Base-by-base conservation (phyloP, 2,797 vertebrate species). In the Pangasius larnaudii region DNA sequence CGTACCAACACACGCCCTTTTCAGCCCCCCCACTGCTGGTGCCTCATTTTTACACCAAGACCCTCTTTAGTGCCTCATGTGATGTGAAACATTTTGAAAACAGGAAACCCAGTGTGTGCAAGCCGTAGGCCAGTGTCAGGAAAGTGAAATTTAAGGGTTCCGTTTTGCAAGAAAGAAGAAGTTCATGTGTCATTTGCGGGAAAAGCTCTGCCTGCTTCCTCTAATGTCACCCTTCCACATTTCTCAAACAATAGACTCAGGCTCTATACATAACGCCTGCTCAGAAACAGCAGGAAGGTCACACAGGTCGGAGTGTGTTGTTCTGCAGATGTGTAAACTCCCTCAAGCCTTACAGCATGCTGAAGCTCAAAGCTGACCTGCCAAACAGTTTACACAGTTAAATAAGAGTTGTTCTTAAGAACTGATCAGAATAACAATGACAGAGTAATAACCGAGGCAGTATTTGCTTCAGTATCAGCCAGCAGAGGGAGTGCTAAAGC, bases 141-240 rank as follows among this genome's bases (percentile, higher is more conserved):
- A 94, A 94, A 95, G 92, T 92, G 90, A 95, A 93, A 93, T 88
- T 85, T 83, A 85, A 87, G 80, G 39, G 91, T 88, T 93, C 86
- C 86, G 65, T 71, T 92, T 95, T 24, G 36, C 53, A 83, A 92
- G 93, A 96, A 95, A 94, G 92, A 93, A 95, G 95, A 96, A 95
- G 91, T 91, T 30, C 46, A 30, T 36, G 9, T 61, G 36, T 51
- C 69, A 8, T 61, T 95, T 93, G 93, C 93, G 91, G 93, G 93
- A 94, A 96, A 91, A 82, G 90, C 42, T 90, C 91, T 88, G 85
- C 88, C 87, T 81, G 85, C 14, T 71, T 87, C 87, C 90, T 85
- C 81, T 88, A 86, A 86, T 22, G 69, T 63, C 11, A 58, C 67
- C 86, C 74, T 87, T 89, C 84, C 22, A 74, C 85, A 85, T 86